Percentiles rank a stretch among this genome's conserved stretches.
These are phyloP conservation scores for Neopelma chrysocephalum DNA, from an alignment of 2,797 vertebrate species.

Conservation along the genomic window DNA sequence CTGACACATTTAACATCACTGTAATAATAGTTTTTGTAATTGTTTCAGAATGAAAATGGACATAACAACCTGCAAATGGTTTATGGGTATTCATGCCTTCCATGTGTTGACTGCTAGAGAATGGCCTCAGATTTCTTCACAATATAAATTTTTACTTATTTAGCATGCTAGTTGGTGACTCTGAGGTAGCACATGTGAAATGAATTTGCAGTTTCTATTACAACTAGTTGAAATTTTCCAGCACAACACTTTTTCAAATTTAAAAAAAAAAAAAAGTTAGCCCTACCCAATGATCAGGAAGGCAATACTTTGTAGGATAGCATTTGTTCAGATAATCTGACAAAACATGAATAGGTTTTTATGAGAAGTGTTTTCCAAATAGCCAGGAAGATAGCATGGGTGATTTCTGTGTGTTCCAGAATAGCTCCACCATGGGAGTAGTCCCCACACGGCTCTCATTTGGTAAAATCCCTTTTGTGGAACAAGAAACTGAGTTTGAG, in stretches of 20 bases:
- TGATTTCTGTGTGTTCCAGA: background rate
- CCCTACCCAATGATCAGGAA: background rate
- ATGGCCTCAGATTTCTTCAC: background rate
- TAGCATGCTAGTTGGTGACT: background rate
- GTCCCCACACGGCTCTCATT: background rate
- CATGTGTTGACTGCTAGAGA: background rate
- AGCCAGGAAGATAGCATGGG: background rate
- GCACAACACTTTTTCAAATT: background rate
- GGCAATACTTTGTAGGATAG: background rate
- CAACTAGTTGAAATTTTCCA: background rate
- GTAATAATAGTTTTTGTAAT: background rate
- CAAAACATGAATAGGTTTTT: background rate
- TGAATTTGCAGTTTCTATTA: background rate
- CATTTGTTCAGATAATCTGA: background rate
- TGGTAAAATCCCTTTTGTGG: background rate
- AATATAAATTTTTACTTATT: background rate
- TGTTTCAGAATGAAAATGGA: background rate
- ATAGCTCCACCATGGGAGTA: background rate
- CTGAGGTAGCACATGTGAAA: background rate
- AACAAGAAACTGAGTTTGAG: background rate
- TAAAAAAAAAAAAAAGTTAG: background rate
- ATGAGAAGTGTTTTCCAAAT: background rate
- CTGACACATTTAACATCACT: background rate
- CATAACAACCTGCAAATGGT: background rate
- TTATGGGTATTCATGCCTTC: background rate